Evolutionary conservation across 1,140 invertebrate genomes (phyloP), one percentile per base, ranked within the genome.

Genomic region (Bombus soroeensis): DNA sequence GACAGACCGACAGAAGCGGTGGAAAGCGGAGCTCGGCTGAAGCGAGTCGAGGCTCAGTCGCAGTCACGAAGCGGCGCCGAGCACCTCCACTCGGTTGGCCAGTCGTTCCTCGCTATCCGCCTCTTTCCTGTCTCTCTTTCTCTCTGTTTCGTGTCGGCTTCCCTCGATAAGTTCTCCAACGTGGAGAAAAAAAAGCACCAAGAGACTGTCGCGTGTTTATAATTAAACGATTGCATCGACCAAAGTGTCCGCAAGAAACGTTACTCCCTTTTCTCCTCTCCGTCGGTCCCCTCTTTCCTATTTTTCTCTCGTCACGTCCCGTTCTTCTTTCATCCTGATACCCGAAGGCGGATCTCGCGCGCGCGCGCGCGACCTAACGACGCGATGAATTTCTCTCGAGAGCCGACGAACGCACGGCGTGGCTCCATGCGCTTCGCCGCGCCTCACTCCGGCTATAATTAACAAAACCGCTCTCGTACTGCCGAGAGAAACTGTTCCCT

Each of bases 41-140:
- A 43, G 66, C 71, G 81, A 13, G 9, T 72, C 80, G 85, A 84
- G 89, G 86, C 86, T 93, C 92, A 94, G 93, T 94, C 93, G 93
- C 88, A 91, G 88, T 92, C 85, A 86, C 91, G 92, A 91, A 92
- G 92, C 92, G 92, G 93, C 89, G 92, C 86, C 88, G 93, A 83
- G 90, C 91, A 89, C 91, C 85, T 86, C 87, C 62, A 59, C 77
- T 77, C 86, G 83, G 47, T 59, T 53, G 75, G 28, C 32, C 25
- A 41, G 43, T 62, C 59, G 59, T 62, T 28, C 28, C 28, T n/a
- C 53, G 25, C 25, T 47, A 43, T 74, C 28, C 71, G 28, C 32
- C 62, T 13, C 43, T 70, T 10, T 25, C 15, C 43, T 59, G 15
- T 53, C 59, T 15, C 47, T 37, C 32, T 9, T 37, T 70, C 28